Evolutionary conservation across 2,113 vertebrate genomes (phyloP), one percentile per base, ranked within the genome.

Genomic region (Otocyon megalotis): DNA sequence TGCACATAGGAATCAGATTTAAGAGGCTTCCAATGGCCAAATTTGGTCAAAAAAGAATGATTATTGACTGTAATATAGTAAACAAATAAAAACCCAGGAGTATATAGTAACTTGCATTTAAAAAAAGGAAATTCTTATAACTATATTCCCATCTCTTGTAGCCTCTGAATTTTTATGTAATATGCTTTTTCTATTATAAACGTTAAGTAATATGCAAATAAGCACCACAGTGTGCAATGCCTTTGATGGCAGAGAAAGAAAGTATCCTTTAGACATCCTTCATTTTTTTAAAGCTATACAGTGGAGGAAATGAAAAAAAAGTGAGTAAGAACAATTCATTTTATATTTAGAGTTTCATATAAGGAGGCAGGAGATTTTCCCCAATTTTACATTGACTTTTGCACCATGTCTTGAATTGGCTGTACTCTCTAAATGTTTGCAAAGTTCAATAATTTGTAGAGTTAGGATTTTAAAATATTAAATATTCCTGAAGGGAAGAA

Each of bases 311-410:
- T 90, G 71, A 71, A 30, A 56, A 76, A 74, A 76, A 6, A 1
- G 43, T 43, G 43, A 93, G 88, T 54, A 53, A 32, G 87, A 96
- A 88, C 54, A 94, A 94, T 13, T 72, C 13, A 77, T 37, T 92
- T 93, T 60, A 76, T 90, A 37, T 43, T 48, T 62, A 72, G 60
- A 87, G 83, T 84, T 94, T 96, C 84, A 93, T 9, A 58, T n/a
- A 74, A 83, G 30, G 81, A 86, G 56, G 67, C 15, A n/a, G 53
- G 26, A 88, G 74, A 88, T n/a, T 67, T 87, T 8, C 5, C 10
- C 26, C 77, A 84, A 63, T 24, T 81, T 89, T 60, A 54, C 35
- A 77, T 1, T 69, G 24, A 54, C 37, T 76, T 94, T 71, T 50
- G 35, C 24, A 81, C 9, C 8, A 60, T 22, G 37, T 14, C 56